Conservation (phyloP, 2,113 vertebrate species). For the Cochlearius cochlearius region DNA sequence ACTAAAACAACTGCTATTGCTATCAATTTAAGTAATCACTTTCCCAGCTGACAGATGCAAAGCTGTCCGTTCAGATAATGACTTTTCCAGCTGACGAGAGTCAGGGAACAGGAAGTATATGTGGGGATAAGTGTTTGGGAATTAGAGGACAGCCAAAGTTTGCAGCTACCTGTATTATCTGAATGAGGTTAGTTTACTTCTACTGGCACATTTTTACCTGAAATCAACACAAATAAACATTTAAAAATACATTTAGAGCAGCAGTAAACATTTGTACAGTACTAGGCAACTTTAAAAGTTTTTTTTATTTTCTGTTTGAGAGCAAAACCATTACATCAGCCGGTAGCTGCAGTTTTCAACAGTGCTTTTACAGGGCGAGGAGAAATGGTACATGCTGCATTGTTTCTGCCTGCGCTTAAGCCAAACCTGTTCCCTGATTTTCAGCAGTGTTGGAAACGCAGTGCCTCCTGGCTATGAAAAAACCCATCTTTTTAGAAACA, state of each 20-base stretch:
- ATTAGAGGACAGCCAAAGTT: slow-evolving; percentile 65
- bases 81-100: slow-evolving; percentile 65
- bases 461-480: not conserved
- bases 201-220: not conserved
- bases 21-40: slow-evolving; percentile 69
- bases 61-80: slow-evolving; percentile 64
- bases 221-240: not conserved
- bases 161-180: slow-evolving; percentile 67
- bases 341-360: not conserved
- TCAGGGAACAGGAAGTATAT: slow-evolving; percentile 63
- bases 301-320: not conserved
- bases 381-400: not conserved
- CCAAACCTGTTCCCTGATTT: slow-evolving; percentile 20
- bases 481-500: not conserved
- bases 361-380: not conserved
- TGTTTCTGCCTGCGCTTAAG: not conserved
- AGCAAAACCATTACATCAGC: not conserved
- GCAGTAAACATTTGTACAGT: not conserved
- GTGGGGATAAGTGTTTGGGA: slow-evolving; percentile 61
- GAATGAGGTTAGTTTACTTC: not conserved
- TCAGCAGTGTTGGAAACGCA: not conserved
- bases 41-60: slow-evolving; percentile 72
- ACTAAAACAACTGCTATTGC: slow-evolving; percentile 63
- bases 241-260: not conserved
- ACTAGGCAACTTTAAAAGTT: not conserved